Evolutionary conservation across 2,797 vertebrate species (phyloP).

Genomic region (Pygocentrus nattereri): DNA sequence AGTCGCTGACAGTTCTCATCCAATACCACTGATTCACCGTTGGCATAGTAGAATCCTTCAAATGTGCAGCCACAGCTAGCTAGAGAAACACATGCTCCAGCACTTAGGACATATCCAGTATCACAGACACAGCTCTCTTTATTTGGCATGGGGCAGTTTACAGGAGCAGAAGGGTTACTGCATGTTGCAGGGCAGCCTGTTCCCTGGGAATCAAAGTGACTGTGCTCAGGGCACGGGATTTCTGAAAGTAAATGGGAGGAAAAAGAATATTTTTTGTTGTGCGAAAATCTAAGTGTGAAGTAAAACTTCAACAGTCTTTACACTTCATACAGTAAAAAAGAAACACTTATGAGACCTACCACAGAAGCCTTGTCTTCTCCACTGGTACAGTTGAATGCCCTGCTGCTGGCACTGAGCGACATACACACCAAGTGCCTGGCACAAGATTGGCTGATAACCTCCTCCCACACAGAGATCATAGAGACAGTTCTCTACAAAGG

Average conservation of each 20-base stretch:
- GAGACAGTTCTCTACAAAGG: constrained; percentile 68
- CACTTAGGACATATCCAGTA: constrained; percentile 71
- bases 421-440: constrained; percentile 69
- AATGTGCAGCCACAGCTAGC: constrained; percentile 73
- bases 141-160: constrained; percentile 64
- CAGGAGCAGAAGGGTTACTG: constrained; percentile 59
- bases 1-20: constrained; percentile 63
- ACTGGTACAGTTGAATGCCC: constrained; percentile 59
- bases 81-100: constrained; percentile 65
- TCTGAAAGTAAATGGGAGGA: constrained; percentile 52
- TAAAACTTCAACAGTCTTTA: no score
- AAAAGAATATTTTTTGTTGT: background rate
- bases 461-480: constrained; percentile 71
- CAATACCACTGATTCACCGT: constrained; percentile 66
- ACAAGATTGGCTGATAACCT: constrained; percentile 72
- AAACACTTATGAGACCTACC: constrained; percentile 63
- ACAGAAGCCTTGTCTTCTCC: constrained; percentile 72
- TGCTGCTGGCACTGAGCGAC: constrained; percentile 72
- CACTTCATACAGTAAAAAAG: no score
- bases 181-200: constrained; percentile 75
- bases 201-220: constrained; percentile 71
- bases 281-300: no score
- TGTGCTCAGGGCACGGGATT: constrained; percentile 69
- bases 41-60: constrained; percentile 67
- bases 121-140: constrained; percentile 74